Evolutionary conservation across 2,113 vertebrate genomes (phyloP).

Genomic region (Centropus bengalensis): DNA sequence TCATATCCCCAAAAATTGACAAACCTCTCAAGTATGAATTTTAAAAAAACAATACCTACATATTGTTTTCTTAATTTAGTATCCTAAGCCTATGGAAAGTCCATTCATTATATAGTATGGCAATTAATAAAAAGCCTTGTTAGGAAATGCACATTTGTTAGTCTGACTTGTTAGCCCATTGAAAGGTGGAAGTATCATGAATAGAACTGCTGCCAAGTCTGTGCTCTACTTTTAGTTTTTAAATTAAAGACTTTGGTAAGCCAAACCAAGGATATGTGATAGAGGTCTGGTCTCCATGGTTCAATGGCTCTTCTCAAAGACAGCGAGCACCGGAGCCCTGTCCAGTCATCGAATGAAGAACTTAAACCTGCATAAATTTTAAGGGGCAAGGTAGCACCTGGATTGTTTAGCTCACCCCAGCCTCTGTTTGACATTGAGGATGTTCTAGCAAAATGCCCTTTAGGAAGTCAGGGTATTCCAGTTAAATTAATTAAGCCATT

Average conservation of each 20-base stretch:
- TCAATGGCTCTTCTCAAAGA: constrained; percentile 7
- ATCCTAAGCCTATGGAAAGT: constrained; percentile 33
- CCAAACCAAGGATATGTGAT: background rate
- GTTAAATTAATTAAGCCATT: constrained; percentile 6
- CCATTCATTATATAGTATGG: background rate
- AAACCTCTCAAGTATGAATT: constrained; percentile 57
- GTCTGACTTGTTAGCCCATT: background rate
- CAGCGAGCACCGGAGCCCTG: background rate
- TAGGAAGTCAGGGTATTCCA: background rate
- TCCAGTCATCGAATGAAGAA: background rate
- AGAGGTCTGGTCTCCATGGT: background rate
- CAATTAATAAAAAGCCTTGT: constrained; percentile 36
- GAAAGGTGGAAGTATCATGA: background rate
- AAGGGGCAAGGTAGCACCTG: background rate
- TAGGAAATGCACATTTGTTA: constrained; percentile 21
- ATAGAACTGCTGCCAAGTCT: constrained; percentile 35
- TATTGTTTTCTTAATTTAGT: constrained; percentile 30
- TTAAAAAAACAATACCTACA: constrained; percentile 42
- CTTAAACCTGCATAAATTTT: background rate
- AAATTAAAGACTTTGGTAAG: constrained; percentile 25
- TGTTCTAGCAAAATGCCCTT: background rate
- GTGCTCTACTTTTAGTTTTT: background rate
- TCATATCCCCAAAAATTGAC: constrained; percentile 63
- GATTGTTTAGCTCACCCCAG: background rate
- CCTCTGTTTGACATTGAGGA: background rate